Conservation (phyloP, 2,888 invertebrate species). For the Acleris emargana region DNA sequence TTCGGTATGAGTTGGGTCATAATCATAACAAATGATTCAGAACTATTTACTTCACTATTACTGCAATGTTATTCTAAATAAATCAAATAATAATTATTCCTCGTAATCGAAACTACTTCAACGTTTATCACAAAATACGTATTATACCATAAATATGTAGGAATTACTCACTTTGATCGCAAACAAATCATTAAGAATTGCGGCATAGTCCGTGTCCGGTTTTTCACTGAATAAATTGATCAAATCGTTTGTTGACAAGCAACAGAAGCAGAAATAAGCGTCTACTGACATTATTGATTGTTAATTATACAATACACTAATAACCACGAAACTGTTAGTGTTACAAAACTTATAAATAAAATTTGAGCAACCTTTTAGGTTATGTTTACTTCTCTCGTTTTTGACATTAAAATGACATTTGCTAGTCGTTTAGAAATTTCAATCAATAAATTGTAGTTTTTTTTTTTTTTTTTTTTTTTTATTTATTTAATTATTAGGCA, state of each 20-base stretch:
- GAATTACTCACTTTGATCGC: constrained; percentile 33
- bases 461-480: no score
- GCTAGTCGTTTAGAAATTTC: no score
- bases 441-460: no score
- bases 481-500: no score
- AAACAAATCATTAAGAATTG: constrained; percentile 34
- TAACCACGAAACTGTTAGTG: neutral
- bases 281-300: constrained; percentile 42
- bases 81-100: no score
- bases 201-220: constrained; percentile 30
- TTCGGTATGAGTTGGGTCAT: no score
- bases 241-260: constrained; percentile 44
- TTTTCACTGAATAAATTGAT: constrained; percentile 37
- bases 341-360: neutral
- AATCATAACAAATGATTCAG: no score
- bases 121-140: neutral
- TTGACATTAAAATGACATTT: no score
- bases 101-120: neutral
- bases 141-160: no score
- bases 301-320: neutral
- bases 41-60: no score
- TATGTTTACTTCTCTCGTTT: neutral
- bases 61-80: no score
- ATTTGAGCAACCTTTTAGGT: neutral
- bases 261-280: constrained; percentile 46